Conservation (phyloP, 2,113 vertebrate genomes). For the Perca schrenkii region DNA sequence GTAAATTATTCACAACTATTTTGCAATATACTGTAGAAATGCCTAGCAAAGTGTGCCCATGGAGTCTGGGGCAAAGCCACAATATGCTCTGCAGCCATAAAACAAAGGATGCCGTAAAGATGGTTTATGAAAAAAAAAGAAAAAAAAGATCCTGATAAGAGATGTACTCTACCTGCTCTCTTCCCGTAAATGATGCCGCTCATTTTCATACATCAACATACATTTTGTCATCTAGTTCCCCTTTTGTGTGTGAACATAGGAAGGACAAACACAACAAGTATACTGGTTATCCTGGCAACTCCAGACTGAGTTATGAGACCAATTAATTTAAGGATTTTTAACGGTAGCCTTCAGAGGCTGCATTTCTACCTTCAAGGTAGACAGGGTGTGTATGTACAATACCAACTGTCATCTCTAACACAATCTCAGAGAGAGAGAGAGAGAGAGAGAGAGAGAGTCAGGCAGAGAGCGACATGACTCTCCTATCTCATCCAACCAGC, state of each 20-base stretch:
- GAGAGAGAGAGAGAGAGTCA: slow-evolving; percentile 50
- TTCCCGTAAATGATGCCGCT: slow-evolving; percentile 47
- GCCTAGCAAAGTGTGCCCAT: slow-evolving; percentile 60
- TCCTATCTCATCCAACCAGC: slow-evolving; percentile 83
- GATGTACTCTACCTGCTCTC: slow-evolving; percentile 25
- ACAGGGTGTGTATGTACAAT: slow-evolving; percentile 29
- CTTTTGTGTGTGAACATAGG: slow-evolving; percentile 60
- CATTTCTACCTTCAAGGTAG: slow-evolving; percentile 58
- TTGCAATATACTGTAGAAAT: slow-evolving; percentile 61
- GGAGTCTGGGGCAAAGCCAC: slow-evolving; percentile 47
- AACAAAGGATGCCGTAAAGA: slow-evolving; percentile 57
- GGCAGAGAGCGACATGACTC: slow-evolving; percentile 75
- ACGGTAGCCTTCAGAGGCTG: slow-evolving; percentile 39
- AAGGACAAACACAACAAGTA: slow-evolving; percentile 37
- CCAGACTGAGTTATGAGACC: slow-evolving; percentile 6
- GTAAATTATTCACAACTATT: slow-evolving; percentile 81
- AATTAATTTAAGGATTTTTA: slow-evolving; percentile 63
- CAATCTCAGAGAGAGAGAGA: slow-evolving; percentile 71
- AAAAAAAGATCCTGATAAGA: slow-evolving; percentile 30
- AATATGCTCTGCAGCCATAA: slow-evolving; percentile 43
- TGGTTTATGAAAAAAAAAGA: slow-evolving; percentile 3
- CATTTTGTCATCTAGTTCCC: slow-evolving; percentile 59
- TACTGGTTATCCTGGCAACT: slow-evolving; percentile 22
- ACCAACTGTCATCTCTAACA: slow-evolving; percentile 67
- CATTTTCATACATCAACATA: slow-evolving; percentile 71